Base-by-base conservation (phyloP, 2,113 vertebrate species). In the Anolis sagrei region DNA sequence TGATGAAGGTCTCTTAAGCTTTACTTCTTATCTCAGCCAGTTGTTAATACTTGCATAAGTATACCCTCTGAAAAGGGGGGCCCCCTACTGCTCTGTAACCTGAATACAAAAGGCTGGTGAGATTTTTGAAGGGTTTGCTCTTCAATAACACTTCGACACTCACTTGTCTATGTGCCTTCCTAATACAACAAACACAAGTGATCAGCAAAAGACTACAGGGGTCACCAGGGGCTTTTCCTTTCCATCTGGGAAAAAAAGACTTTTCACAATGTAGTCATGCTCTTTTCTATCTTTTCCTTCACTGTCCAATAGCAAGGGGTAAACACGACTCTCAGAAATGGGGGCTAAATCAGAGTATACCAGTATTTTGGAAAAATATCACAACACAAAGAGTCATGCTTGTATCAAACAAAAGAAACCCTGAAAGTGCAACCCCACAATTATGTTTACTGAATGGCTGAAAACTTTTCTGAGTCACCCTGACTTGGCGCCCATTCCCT, bases 1-100 rank as follows among this genome's bases (percentile, higher is more conserved):
- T 97, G 97, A 98, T 96, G 96, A 97, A 97, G 96, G 96, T 97
- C 95, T 97, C 96, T 96, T 96, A 97, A 97, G 96, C 96, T 96
- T 96, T 86, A 93, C 96, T 96, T 97, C 96, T 97, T 95, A 97
- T 97, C 97, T 96, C 93, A 94, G 96, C 93, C 95, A 95, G 96
- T 96, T 97, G 96, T 97, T 97, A 97, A 97, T 97, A 97, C 96
- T 97, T 94, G 96, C 95, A 95, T 96, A 96, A 97, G 95, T 96
- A 96, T 95, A 95, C 94, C 96, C 94, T 96, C 95, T 95, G 96
- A 96, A 93, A 94, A 95, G 94, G 91, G 93, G 88, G 89, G 80
- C 96, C 96, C 96, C 96, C 97, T 92, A 95, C 95, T 85, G 96
- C 95, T 96, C 91, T 94, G 95, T 92, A 90, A 95, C 94, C 95